Conservation (phyloP, 2,797 vertebrate genomes). For the Apodemus agrarius region DNA sequence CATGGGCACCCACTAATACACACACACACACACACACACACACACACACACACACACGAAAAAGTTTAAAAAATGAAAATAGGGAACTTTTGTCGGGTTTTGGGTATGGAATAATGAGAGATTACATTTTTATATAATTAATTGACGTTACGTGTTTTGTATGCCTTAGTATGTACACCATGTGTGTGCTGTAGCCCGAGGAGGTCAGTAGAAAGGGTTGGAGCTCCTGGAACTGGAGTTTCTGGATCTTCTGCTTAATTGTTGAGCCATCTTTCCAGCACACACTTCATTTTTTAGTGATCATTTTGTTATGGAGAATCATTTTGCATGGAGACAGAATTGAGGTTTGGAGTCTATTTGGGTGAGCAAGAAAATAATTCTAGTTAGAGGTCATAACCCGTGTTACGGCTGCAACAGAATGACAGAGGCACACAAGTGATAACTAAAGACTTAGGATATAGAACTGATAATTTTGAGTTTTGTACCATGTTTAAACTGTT, state of each 20-base stretch:
- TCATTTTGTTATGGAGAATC: neutral
- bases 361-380: slow-evolving; percentile 5
- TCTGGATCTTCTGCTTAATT: neutral
- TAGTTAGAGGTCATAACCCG: slow-evolving; percentile 10
- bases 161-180: neutral
- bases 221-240: neutral
- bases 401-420: neutral
- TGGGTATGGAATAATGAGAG: neutral
- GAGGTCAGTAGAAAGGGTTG: neutral
- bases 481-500: neutral
- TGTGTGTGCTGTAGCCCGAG: neutral
- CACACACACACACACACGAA: too few relatives aligned
- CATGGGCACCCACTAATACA: neutral
- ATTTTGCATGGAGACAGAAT: slow-evolving; percentile 8
- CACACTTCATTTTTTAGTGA: neutral
- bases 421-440: neutral
- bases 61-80: neutral
- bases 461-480: slow-evolving; percentile 47
- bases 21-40: too few relatives aligned
- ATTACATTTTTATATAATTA: slow-evolving; percentile 29
- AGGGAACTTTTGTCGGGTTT: neutral
- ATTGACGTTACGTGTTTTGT: neutral
- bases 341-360: slow-evolving; percentile 5
- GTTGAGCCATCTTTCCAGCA: neutral
- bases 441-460: slow-evolving; percentile 12